phyloP scores from a whole-genome alignment of 2,797 vertebrate species.

The Buceros bicornis region DNA sequence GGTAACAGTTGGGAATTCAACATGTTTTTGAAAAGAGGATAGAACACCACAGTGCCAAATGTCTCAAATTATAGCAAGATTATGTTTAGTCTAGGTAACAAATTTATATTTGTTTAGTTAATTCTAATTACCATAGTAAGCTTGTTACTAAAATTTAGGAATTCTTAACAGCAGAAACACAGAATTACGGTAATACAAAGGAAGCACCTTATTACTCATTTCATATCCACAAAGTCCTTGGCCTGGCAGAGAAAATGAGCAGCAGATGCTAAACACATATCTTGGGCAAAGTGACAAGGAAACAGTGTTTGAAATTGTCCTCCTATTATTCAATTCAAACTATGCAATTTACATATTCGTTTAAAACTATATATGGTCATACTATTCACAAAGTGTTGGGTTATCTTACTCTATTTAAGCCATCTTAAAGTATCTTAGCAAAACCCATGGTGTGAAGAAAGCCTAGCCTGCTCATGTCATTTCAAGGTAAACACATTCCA shows the following conservation, averaged over 20 bases:
- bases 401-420: constrained; percentile 11
- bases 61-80: neutral
- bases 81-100: neutral
- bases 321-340: constrained; percentile 13
- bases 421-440: constrained; percentile 1
- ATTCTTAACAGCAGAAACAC: neutral
- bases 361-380: neutral
- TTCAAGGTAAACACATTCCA: constrained; percentile 15
- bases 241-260: constrained; percentile 27
- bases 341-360: constrained; percentile 32
- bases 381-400: neutral
- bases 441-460: constrained; percentile 53
- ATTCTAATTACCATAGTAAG: neutral
- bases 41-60: neutral
- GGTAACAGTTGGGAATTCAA: neutral
- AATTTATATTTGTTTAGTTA: neutral
- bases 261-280: constrained; percentile 35
- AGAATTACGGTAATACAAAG: neutral
- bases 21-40: neutral
- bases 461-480: neutral
- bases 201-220: neutral
- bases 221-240: neutral
- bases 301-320: neutral
- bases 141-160: neutral
- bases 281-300: constrained; percentile 33